Evolutionary conservation across 2,888 invertebrate species (phyloP).

Genomic region (Phengaris alcon): DNA sequence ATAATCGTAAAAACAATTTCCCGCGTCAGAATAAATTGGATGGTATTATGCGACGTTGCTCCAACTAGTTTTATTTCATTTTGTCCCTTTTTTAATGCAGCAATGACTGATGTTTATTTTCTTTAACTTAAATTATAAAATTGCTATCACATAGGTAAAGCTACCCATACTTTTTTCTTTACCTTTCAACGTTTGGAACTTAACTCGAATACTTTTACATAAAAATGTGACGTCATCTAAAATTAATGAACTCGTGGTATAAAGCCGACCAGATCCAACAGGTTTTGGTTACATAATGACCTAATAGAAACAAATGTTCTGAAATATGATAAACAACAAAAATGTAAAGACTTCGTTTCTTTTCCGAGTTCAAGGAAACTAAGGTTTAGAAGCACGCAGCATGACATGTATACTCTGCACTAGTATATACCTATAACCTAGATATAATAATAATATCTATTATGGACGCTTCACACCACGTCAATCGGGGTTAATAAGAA

Average conservation of each 20-base stretch:
- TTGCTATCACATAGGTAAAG: no score
- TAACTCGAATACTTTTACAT: neutral
- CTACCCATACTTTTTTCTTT: no score
- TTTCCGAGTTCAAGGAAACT: no score
- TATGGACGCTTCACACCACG: no score
- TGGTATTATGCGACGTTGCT: conserved; percentile 22
- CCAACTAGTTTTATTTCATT: neutral
- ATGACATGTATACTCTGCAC: no score
- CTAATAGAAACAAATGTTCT: conserved; percentile 22
- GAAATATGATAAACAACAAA: conserved; percentile 16
- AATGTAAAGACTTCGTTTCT: no score
- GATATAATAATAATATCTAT: no score
- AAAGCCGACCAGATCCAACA: neutral
- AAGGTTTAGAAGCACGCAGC: no score
- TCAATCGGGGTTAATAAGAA: no score
- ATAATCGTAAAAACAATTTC: conserved; percentile 30
- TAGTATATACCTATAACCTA: no score
- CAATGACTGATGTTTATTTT: neutral
- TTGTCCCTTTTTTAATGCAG: neutral
- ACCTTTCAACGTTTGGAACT: no score
- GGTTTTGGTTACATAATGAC: conserved; percentile 26
- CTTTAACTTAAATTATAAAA: no score
- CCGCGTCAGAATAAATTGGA: conserved; percentile 33
- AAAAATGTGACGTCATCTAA: neutral
- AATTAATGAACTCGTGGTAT: conserved; percentile 10